Percentiles rank a stretch among this genome's conserved stretches.
Evolutionary conservation across 2,888 invertebrate genomes (phyloP).

Genomic region (Norana najaformis): DNA sequence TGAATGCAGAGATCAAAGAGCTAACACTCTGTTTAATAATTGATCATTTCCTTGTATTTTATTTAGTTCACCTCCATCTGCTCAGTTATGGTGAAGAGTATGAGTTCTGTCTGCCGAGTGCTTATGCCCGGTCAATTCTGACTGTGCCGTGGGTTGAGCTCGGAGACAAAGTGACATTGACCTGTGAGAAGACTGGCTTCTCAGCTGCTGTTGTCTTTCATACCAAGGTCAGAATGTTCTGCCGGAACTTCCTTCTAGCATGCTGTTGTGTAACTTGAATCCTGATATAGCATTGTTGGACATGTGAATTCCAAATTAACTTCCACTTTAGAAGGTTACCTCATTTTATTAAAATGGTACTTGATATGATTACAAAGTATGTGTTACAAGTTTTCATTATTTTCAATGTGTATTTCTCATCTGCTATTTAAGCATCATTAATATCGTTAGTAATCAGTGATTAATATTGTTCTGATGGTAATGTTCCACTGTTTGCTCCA

Average conservation of each 20-base stretch:
- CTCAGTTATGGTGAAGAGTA: slow-evolving; percentile 62
- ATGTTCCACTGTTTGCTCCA: no score
- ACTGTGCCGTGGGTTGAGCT: slow-evolving; percentile 66
- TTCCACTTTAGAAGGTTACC: not conserved
- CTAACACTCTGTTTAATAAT: not conserved
- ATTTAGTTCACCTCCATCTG: slow-evolving; percentile 55
- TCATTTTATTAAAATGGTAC: not conserved
- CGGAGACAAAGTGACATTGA: slow-evolving; percentile 63
- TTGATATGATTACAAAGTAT: not conserved
- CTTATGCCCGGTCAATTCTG: slow-evolving; percentile 65
- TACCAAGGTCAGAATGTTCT: slow-evolving; percentile 61
- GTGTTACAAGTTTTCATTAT: not conserved
- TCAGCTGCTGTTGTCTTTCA: slow-evolving; percentile 64
- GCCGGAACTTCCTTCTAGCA: not conserved
- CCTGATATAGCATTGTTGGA: not conserved
- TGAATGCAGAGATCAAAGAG: no score
- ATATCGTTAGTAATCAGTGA: no score
- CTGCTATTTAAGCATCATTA: no score
- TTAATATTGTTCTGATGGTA: no score
- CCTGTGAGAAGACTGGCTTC: slow-evolving; percentile 62
- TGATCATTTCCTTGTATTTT: not conserved
- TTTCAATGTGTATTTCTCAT: not conserved
- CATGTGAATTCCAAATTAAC: not conserved
- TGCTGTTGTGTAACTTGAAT: not conserved
- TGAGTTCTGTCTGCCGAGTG: slow-evolving; percentile 64